Percentiles rank a stretch among this genome's conserved stretches.
Conservation (phyloP, 2,113 vertebrate species). For the Anhinga rufa region DNA sequence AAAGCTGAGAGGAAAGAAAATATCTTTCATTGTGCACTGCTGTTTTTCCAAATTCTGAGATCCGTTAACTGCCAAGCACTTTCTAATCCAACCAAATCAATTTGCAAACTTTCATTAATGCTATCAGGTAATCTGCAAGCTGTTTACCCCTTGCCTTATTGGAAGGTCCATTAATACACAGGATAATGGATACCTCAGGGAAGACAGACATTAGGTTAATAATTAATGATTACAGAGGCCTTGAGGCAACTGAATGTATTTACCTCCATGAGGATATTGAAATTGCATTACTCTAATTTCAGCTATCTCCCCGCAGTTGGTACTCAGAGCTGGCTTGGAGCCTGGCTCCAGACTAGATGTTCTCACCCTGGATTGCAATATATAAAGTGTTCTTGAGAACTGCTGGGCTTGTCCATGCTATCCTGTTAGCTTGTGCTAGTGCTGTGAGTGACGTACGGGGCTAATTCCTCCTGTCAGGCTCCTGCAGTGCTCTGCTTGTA, state of each 20-base stretch:
- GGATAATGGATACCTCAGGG: slow-evolving; percentile 60
- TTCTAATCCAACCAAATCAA: slow-evolving; percentile 68
- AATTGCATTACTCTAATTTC: slow-evolving; percentile 9
- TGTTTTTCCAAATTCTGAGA: neutral
- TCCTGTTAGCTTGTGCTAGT: neutral
- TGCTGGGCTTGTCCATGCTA: neutral
- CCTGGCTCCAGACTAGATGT: neutral
- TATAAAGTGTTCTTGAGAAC: neutral
- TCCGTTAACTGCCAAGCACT: slow-evolving; percentile 18
- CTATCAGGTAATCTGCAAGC: slow-evolving; percentile 67
- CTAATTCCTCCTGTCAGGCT: neutral
- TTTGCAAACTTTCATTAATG: slow-evolving; percentile 68
- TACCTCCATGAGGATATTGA: slow-evolving; percentile 52
- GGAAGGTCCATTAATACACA: slow-evolving; percentile 53
- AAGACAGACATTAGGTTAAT: slow-evolving; percentile 62
- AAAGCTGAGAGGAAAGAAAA: neutral
- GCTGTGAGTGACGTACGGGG: neutral
- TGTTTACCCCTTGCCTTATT: slow-evolving; percentile 60
- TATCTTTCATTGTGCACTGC: neutral
- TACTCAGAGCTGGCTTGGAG: neutral
- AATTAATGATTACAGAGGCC: slow-evolving; percentile 70
- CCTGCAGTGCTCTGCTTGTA: neutral
- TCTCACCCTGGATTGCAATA: neutral
- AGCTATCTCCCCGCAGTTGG: neutral
- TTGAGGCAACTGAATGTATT: slow-evolving; percentile 56